phyloP scores from a whole-genome alignment of 2,797 vertebrate genomes.

The Lutra lutra region DNA sequence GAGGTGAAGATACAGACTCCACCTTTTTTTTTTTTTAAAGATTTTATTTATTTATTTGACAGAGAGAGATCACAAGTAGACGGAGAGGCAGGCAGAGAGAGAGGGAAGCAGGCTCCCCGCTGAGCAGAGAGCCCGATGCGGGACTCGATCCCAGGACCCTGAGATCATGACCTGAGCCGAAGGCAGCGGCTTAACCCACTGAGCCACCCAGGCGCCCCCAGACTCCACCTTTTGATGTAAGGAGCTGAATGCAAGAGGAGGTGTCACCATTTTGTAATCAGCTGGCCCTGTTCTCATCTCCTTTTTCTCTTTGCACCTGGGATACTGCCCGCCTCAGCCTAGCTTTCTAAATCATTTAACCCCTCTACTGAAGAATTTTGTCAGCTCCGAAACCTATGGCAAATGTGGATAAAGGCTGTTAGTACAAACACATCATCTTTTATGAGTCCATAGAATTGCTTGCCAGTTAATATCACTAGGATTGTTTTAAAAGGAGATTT shows the following conservation, averaged over 20 bases:
- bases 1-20: not conserved
- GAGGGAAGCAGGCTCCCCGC: no score
- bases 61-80: no score
- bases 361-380: conserved; percentile 4
- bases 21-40: no score
- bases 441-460: not conserved
- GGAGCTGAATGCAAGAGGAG: not conserved
- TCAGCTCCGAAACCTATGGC: not conserved
- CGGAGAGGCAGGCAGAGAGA: no score
- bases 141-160: no score
- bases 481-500: not conserved
- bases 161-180: no score
- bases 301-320: not conserved
- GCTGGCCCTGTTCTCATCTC: not conserved
- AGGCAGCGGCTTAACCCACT: no score
- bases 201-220: no score
- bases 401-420: not conserved
- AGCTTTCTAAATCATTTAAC: conserved; percentile 19
- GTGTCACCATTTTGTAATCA: not conserved
- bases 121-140: no score
- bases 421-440: conserved; percentile 40
- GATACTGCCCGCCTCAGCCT: not conserved
- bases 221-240: not conserved
- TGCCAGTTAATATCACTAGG: not conserved
- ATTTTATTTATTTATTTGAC: no score